These are phyloP conservation scores for Hephaestus fuliginosus DNA, from an alignment of 2,797 vertebrate genomes.

Conservation along the genomic window DNA sequence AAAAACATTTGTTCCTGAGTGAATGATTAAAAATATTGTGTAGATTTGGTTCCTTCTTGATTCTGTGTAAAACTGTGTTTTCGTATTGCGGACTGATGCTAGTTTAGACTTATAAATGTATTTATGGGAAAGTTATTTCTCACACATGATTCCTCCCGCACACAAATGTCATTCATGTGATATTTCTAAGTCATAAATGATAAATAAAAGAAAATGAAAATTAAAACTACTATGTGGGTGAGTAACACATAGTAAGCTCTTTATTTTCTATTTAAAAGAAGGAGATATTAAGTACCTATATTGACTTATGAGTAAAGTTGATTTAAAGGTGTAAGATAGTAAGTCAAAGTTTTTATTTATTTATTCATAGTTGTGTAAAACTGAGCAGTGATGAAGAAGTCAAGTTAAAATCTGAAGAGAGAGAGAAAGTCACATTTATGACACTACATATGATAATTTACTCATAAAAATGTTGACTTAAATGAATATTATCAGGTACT, in stretches of 20 bases:
- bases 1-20: neutral
- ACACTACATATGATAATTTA: too few relatives aligned
- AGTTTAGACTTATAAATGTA: neutral
- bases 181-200: neutral
- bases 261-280: neutral
- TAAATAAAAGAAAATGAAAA: too few relatives aligned
- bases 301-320: too few relatives aligned
- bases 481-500: neutral
- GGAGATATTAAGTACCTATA: neutral
- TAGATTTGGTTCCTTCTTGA: too few relatives aligned
- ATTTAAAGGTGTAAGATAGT: neutral
- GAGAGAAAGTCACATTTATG: too few relatives aligned
- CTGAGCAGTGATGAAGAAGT: too few relatives aligned
- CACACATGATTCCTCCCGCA: too few relatives aligned
- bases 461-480: neutral
- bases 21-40: neutral
- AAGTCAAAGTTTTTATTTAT: neutral
- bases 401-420: too few relatives aligned
- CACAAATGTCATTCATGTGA: neutral
- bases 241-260: neutral
- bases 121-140: neutral
- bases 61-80: neutral
- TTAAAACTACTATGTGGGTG: neutral
- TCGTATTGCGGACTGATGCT: neutral
- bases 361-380: neutral